A percentile compares a stretch with the other conserved stretches of the same genome.
Conservation (phyloP, 1,140 invertebrate genomes). For the Drosophila tani region DNA sequence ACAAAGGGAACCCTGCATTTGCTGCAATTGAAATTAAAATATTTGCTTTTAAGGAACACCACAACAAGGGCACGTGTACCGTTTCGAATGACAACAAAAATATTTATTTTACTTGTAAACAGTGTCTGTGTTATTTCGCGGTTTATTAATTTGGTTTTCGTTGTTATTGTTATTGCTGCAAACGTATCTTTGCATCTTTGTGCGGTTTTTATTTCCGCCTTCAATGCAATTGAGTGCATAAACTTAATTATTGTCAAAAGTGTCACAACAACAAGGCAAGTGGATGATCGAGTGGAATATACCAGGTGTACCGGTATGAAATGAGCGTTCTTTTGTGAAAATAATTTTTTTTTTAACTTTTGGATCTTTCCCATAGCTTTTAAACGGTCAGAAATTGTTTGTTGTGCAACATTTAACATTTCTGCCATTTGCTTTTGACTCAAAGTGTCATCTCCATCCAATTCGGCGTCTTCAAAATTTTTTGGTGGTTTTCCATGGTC, state of each 20-base stretch:
- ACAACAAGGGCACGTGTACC: constrained; percentile 13
- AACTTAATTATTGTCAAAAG: constrained; percentile 62
- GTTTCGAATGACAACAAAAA: constrained; percentile 44
- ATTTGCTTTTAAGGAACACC: constrained; percentile 24
- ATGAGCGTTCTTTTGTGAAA: too few species aligned
- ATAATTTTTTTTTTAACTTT: too few species aligned
- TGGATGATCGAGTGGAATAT: constrained; percentile 29
- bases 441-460: too few species aligned
- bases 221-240: constrained; percentile 59
- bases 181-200: constrained; percentile 48
- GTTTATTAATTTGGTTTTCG: constrained; percentile 47
- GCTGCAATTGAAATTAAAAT: constrained; percentile 38
- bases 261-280: constrained; percentile 51
- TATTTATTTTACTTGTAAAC: constrained; percentile 65
- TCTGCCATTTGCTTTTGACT: too few species aligned
- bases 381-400: too few species aligned
- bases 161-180: constrained; percentile 23
- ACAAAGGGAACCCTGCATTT: neutral
- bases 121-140: constrained; percentile 23
- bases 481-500: too few species aligned
- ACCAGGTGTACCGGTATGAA: too few species aligned
- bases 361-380: too few species aligned
- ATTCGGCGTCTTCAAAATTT: too few species aligned
- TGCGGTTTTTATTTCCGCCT: constrained; percentile 46
- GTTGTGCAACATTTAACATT: too few species aligned